phyloP scores from a whole-genome alignment of 2,797 vertebrate genomes.

The Tadarida brasiliensis region DNA sequence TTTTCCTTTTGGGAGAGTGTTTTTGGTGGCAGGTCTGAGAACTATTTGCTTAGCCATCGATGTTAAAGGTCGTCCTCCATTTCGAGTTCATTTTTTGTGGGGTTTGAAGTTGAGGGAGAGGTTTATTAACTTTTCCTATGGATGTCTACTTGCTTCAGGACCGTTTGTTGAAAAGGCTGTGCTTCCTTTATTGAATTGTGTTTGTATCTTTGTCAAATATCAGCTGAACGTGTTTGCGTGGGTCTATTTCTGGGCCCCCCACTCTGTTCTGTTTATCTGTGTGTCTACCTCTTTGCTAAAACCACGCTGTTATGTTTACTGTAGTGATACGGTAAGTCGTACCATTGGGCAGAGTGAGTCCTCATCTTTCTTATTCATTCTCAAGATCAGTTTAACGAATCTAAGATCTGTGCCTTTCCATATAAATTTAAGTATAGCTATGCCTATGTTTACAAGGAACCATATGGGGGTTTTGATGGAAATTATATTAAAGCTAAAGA shows the following conservation, averaged over 20 bases:
- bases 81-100: neutral
- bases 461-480: neutral
- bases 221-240: rapidly evolving
- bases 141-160: neutral
- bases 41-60: neutral
- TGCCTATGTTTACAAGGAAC: neutral
- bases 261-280: rapidly evolving
- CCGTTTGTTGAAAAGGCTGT: rapidly evolving
- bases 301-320: too few species aligned
- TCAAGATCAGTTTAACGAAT: neutral
- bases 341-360: rapidly evolving
- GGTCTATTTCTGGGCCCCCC: neutral
- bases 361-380: too few species aligned
- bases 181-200: neutral
- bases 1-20: neutral
- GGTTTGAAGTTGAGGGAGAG: neutral
- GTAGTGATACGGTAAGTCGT: neutral
- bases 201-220: neutral
- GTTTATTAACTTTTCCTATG: neutral
- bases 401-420: neutral
- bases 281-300: rapidly evolving
- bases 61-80: neutral
- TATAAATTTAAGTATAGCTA: neutral
- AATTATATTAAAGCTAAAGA: neutral
- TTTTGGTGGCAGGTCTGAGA: neutral